Percentiles rank a stretch among this genome's conserved stretches.
Conservation (phyloP, 1,140 invertebrate species). For the Diorhabda carinulata region DNA sequence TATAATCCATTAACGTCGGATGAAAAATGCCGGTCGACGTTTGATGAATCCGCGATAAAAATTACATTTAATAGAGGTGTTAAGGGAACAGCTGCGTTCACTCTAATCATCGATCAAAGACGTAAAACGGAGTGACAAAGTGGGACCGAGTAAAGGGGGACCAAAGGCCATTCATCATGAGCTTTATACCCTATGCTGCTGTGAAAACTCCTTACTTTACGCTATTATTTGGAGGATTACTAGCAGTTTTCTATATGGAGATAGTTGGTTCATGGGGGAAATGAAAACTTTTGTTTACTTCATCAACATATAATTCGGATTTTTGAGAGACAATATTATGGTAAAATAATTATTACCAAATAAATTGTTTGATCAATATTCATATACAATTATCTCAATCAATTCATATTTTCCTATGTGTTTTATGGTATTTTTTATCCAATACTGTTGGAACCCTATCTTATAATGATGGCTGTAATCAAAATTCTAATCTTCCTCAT, state of each 20-base stretch:
- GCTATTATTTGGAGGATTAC: constrained; percentile 15
- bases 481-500: too few relatives aligned
- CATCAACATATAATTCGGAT: too few relatives aligned
- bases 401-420: too few relatives aligned
- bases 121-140: constrained; percentile 14
- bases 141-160: constrained; percentile 3
- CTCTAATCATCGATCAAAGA: constrained; percentile 14
- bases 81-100: constrained; percentile 13
- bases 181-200: constrained; percentile 1
- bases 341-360: too few relatives aligned
- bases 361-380: too few relatives aligned
- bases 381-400: too few relatives aligned
- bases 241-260: constrained; percentile 8
- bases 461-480: too few relatives aligned
- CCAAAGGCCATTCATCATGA: constrained; percentile 8
- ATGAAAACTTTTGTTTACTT: too few relatives aligned
- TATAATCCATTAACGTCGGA: constrained; percentile 5
- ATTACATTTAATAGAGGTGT: constrained; percentile 17
- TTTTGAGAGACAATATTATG: too few relatives aligned
- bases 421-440: too few relatives aligned
- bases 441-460: too few relatives aligned
- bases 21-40: constrained; percentile 9
- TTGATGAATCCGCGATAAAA: constrained; percentile 14
- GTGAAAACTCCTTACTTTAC: neutral
- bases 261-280: neutral